These are phyloP conservation scores for Drosophila mayri DNA, from an alignment of 1,140 invertebrate genomes.

Conservation along the genomic window DNA sequence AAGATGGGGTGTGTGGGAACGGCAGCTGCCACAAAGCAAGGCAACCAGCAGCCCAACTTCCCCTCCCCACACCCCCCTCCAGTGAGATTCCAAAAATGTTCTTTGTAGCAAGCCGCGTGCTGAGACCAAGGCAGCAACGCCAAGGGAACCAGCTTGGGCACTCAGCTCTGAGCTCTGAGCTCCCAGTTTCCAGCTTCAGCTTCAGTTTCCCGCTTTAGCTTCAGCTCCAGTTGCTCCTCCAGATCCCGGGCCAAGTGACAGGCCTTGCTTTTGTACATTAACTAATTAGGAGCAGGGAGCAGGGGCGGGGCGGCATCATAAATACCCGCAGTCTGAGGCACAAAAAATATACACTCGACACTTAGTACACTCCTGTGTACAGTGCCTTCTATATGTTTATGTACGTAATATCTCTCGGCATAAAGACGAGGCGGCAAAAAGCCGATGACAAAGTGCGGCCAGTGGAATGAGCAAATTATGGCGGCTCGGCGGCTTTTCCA, in stretches of 20 bases:
- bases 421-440: conserved; percentile 20
- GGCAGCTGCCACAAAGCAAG: conserved; percentile 34
- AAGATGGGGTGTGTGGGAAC: neutral
- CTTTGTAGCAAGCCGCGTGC: conserved; percentile 46
- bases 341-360: conserved; percentile 8
- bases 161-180: conserved; percentile 20
- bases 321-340: conserved; percentile 7
- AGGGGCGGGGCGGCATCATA: conserved; percentile 13
- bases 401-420: neutral
- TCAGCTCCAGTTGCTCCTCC: neutral
- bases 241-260: conserved; percentile 33
- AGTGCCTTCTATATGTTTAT: neutral
- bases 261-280: conserved; percentile 63
- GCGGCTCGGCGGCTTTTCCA: conserved; percentile 14
- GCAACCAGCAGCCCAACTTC: no score
- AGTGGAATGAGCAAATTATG: conserved; percentile 7
- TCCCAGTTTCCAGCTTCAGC: neutral
- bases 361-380: neutral
- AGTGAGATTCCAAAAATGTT: conserved; percentile 43
- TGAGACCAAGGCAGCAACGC: conserved; percentile 31
- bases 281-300: conserved; percentile 65
- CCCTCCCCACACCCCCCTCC: no score
- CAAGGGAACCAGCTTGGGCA: conserved; percentile 20
- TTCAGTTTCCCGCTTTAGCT: neutral
- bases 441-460: conserved; percentile 18